Evolutionary conservation across 2,113 vertebrate genomes (phyloP), one percentile per base, ranked within the genome.

Genomic region (Tichodroma muraria): DNA sequence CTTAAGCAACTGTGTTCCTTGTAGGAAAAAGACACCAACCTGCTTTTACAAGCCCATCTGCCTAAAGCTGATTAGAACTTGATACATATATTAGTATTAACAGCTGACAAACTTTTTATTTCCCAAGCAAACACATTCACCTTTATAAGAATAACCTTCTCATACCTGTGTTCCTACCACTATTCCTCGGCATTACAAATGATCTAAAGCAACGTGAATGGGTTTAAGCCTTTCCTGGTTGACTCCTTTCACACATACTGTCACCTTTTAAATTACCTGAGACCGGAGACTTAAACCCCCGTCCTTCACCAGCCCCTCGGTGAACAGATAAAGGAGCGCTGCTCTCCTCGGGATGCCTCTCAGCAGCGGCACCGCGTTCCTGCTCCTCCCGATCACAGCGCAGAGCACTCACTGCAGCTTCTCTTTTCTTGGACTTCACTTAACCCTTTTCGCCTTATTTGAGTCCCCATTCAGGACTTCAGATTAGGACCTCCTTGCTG

Each of bases 121-220:
- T 68, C 25, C 24, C 42, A 54, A 61, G 22, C 10, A n/a, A 78
- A 72, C 35, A 44, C 16, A 47, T 31, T 38, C 44, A 49, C 25
- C 45, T 6, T 68, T 23, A 1, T 9, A 64, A 85, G 23, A 53
- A 44, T 14, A 75, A 66, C 15, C 9, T 56, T 45, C 23, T 63
- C 27, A 21, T 10, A 54, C 20, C 8, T 10, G 13, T 31, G 19
- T 7, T 28, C 42, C 52, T 27, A 77, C 21, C 2, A 3, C 24
- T 33, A 20, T 10, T 21, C 9, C 35, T 54, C 11, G 3, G 19
- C 19, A 50, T 11, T 3, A 28, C n/a, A 63, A 52, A 25, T 13
- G 0, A 75, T 7, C 50, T n/a, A 61, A 76, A 90, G 1, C 8
- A 53, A 44, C 8, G 20, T 2, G 18, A 64, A 33, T 0, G 4